Evolutionary conservation across 2,797 vertebrate species (phyloP).

Genomic region (Dryobates pubescens): DNA sequence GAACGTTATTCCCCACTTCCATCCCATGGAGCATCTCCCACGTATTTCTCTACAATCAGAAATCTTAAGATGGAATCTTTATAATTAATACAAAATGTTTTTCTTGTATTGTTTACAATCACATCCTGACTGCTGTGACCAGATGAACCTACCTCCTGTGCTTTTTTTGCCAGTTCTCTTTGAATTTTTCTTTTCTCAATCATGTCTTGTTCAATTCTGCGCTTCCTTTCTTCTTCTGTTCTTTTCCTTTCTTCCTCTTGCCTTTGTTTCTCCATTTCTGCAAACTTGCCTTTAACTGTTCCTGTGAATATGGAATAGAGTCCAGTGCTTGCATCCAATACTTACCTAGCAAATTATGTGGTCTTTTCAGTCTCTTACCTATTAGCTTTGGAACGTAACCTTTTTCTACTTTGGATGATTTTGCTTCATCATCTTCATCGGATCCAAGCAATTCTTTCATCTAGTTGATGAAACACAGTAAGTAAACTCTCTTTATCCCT

Average conservation of each 20-base stretch:
- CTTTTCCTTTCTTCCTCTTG: slow-evolving; percentile 91
- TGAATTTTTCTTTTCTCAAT: slow-evolving; percentile 96
- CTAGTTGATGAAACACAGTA: slow-evolving; percentile 76
- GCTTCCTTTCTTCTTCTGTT: slow-evolving; percentile 91
- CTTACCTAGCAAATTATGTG: neutral
- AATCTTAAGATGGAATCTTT: neutral
- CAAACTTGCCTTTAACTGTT: slow-evolving; percentile 98
- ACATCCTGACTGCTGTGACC: neutral
- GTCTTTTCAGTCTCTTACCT: slow-evolving; percentile 80
- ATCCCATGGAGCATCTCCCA: neutral
- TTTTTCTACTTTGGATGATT: slow-evolving; percentile 88
- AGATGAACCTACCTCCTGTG: slow-evolving; percentile 84
- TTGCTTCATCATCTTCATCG: slow-evolving; percentile 93
- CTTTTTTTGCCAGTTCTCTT: slow-evolving; percentile 93
- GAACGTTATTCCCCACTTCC: neutral
- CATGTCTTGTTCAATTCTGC: slow-evolving; percentile 90
- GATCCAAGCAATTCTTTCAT: slow-evolving; percentile 96
- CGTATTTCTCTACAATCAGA: neutral
- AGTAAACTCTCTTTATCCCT: slow-evolving; percentile 4
- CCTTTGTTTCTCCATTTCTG: slow-evolving; percentile 97
- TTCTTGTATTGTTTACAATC: neutral
- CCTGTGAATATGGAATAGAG: slow-evolving; percentile 76
- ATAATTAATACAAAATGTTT: neutral
- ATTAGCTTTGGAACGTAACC: slow-evolving; percentile 97
- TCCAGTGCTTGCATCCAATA: neutral